phyloP scores from a whole-genome alignment of 2,888 invertebrate genomes.

The Limnephilus auricula region DNA sequence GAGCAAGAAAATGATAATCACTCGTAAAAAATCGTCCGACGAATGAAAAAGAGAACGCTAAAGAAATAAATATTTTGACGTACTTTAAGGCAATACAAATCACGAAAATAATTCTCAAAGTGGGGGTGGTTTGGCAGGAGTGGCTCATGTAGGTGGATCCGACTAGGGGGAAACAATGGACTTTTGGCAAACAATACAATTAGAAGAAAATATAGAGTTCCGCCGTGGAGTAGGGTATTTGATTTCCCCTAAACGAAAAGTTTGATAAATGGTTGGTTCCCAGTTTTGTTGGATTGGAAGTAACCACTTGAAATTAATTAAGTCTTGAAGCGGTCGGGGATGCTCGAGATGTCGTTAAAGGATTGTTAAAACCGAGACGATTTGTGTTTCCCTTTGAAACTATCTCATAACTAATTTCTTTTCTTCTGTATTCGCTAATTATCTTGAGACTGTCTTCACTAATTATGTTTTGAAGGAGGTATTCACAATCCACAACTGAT shows the following conservation, averaged over 20 bases:
- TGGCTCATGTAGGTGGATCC: not conserved
- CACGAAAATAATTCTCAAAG: conserved; percentile 23
- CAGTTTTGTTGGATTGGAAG: conserved; percentile 53
- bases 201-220: conserved; percentile 56
- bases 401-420: not conserved
- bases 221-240: conserved; percentile 45
- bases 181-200: conserved; percentile 53
- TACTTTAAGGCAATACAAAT: conserved; percentile 26
- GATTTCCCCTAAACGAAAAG: conserved; percentile 55
- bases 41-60: not conserved
- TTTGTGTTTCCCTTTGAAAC: not conserved
- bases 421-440: too few relatives aligned
- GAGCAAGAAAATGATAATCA: not conserved
- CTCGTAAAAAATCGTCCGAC: not conserved
- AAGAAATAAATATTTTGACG: not conserved
- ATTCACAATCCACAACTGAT: not conserved
- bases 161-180: conserved; percentile 22
- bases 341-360: conserved; percentile 18
- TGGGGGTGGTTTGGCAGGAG: not conserved
- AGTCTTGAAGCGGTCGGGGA: not conserved
- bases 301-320: conserved; percentile 57
- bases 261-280: conserved; percentile 57
- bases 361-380: not conserved
- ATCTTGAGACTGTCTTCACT: not conserved
- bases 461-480: not conserved